Percentiles rank a stretch among this genome's conserved stretches.
Conservation (phyloP, 1,140 invertebrate species). For the Drosophila grimshawi region DNA sequence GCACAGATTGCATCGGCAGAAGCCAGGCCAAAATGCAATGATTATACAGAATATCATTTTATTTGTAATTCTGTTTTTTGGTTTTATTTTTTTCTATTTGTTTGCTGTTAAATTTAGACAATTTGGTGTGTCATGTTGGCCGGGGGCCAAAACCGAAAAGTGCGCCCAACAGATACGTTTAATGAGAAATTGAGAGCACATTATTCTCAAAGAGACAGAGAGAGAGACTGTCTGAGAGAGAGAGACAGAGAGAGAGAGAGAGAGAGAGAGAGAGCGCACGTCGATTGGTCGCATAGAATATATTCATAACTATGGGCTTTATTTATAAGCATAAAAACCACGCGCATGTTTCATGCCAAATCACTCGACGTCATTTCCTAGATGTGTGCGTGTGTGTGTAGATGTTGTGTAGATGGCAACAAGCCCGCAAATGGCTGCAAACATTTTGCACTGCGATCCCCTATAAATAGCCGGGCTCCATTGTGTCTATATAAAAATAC, state of each 20-base stretch:
- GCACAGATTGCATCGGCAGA: constrained; percentile 5
- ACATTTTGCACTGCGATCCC: constrained; percentile 50
- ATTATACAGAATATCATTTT: constrained; percentile 49
- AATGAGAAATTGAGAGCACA: constrained; percentile 24
- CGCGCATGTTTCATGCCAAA: constrained; percentile 43
- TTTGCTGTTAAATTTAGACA: constrained; percentile 71
- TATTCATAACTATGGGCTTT: constrained; percentile 56
- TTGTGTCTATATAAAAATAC: constrained; percentile 38
- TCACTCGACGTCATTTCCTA: constrained; percentile 65
- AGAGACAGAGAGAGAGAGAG: constrained; percentile 1
- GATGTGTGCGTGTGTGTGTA: neutral
- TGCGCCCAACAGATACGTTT: constrained; percentile 52
- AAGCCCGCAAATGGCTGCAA: constrained; percentile 70
- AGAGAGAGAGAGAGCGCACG: constrained; percentile 1
- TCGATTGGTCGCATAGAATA: constrained; percentile 31
- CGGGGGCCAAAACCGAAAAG: constrained; percentile 63
- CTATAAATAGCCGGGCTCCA: constrained; percentile 63
- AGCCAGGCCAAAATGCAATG: constrained; percentile 39
- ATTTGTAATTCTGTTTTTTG: constrained; percentile 24
- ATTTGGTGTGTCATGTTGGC: constrained; percentile 80
- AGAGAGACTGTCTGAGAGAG: constrained; percentile 10
- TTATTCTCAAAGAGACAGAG: no score
- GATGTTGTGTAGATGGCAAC: constrained; percentile 36
- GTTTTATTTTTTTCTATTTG: constrained; percentile 19
- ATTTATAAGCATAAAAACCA: constrained; percentile 33